Conservation (phyloP, 2,113 vertebrate species). For the Coptodon bakossiorum region DNA sequence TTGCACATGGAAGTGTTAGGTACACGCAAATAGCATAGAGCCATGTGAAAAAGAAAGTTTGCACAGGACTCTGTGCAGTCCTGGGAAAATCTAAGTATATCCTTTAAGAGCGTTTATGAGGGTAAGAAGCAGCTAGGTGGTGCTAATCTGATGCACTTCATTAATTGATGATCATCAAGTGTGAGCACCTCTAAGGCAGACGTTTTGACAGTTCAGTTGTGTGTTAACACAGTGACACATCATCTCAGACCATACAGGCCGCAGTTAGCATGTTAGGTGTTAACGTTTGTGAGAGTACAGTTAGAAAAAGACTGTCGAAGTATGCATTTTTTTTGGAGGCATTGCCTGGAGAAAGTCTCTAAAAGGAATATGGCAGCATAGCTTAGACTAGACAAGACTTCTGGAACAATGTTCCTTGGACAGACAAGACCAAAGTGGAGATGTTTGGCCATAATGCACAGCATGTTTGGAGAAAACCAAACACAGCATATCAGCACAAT, state of each 20-base stretch:
- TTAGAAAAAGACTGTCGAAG: not conserved
- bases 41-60: not conserved
- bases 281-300: not conserved
- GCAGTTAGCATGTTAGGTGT: not conserved
- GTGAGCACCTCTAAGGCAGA: not conserved
- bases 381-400: not conserved
- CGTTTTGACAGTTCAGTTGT: not conserved
- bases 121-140: not conserved
- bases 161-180: not conserved
- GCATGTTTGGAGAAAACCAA: not conserved
- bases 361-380: not conserved
- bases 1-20: conserved; percentile 1
- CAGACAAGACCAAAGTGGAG: not conserved
- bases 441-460: not conserved
- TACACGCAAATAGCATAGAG: not conserved
- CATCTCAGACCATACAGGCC: not conserved
- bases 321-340: not conserved
- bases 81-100: not conserved
- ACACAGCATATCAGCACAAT: not conserved
- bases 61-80: not conserved
- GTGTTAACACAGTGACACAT: not conserved
- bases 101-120: not conserved
- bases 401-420: not conserved
- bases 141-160: not conserved
- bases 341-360: not conserved